A percentile compares a stretch with the other conserved stretches of the same genome.
Evolutionary conservation across 2,797 vertebrate species (phyloP).

Genomic region (Brachymystax lenok): DNA sequence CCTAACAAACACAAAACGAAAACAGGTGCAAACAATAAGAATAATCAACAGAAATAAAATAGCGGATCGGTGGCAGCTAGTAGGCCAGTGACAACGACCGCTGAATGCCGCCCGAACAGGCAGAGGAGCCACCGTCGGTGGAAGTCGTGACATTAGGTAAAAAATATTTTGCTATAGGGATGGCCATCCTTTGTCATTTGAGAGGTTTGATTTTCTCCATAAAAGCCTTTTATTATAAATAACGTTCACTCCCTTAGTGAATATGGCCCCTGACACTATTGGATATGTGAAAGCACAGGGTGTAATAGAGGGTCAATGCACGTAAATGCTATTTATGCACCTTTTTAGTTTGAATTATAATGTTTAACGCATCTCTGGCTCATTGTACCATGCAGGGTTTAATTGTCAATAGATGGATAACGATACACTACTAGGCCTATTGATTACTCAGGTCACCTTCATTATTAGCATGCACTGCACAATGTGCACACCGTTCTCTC

Average conservation of each 20-base stretch:
- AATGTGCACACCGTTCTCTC: background rate
- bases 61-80: no score
- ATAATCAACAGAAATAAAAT: no score
- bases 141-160: no score
- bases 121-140: no score
- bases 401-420: conserved; percentile 1
- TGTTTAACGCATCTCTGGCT: background rate
- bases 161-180: no score
- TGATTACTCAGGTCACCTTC: background rate
- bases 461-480: conserved; percentile 2
- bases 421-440: background rate
- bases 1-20: no score
- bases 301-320: background rate
- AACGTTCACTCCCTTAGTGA: background rate
- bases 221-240: no score
- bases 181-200: no score
- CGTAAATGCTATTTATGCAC: background rate
- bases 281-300: background rate
- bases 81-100: no score
- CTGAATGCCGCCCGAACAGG: no score
- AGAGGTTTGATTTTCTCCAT: no score
- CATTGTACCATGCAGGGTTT: background rate
- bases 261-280: background rate
- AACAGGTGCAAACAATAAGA: no score
- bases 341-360: background rate